Percentiles rank a stretch among this genome's conserved stretches.
These are phyloP conservation scores for Oncorhynchus keta DNA, from an alignment of 2,113 vertebrate species.

Conservation along the genomic window DNA sequence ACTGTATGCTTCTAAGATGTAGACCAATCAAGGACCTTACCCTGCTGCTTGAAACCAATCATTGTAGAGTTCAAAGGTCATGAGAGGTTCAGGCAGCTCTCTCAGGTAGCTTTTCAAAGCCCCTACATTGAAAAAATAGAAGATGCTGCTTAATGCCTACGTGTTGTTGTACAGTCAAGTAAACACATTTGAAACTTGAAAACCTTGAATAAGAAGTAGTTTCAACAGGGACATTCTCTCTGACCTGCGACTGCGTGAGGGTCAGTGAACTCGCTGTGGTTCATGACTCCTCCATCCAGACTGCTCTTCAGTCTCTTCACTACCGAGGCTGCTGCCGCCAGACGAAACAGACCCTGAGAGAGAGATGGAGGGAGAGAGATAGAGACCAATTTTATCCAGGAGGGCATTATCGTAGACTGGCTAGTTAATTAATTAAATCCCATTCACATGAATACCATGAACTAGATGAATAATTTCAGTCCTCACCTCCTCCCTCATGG, in stretches of 20 bases:
- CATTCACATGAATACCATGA: neutral
- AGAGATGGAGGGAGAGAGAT: neutral
- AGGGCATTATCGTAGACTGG: neutral
- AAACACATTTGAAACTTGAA: neutral
- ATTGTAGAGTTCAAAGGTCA: slow-evolving; percentile 91
- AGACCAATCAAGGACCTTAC: slow-evolving; percentile 58
- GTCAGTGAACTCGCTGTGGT: slow-evolving; percentile 86
- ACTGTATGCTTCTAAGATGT: neutral
- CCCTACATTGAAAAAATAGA: slow-evolving; percentile 67
- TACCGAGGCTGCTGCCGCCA: slow-evolving; percentile 88
- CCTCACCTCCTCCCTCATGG: slow-evolving; percentile 89
- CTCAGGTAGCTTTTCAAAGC: slow-evolving; percentile 93
- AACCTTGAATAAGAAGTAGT: neutral
- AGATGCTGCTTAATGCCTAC: neutral
- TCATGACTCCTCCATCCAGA: slow-evolving; percentile 74
- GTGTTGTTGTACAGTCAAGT: neutral
- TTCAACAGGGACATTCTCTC: no score
- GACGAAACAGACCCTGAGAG: slow-evolving; percentile 88
- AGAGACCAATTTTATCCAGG: neutral
- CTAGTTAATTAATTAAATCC: no score
- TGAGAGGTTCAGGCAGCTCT: slow-evolving; percentile 91
- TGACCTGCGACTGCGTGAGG: slow-evolving; percentile 92
- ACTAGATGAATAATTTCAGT: neutral
- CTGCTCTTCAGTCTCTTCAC: slow-evolving; percentile 86
- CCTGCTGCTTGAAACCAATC: slow-evolving; percentile 89